Percentiles rank a stretch among this genome's conserved stretches.
phyloP scores from a whole-genome alignment of 2,113 vertebrate species.

The Myotis lucifugus region DNA sequence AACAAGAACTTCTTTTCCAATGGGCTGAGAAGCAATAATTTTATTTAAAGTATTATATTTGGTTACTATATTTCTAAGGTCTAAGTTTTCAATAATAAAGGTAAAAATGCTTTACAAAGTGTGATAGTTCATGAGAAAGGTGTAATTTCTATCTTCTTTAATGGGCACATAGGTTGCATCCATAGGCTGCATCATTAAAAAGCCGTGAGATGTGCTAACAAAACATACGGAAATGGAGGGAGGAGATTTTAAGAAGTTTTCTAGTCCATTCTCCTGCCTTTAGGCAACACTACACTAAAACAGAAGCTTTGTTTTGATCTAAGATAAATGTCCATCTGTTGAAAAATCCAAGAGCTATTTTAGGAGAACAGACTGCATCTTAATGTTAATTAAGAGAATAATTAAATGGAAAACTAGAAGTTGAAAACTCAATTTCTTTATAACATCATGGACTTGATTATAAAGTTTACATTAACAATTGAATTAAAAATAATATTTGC shows the following conservation, averaged over 20 bases:
- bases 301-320: constrained; percentile 71
- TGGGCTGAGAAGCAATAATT: constrained; percentile 37
- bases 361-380: constrained; percentile 43
- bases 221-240: not conserved
- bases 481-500: constrained; percentile 33
- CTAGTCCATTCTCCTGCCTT: constrained; percentile 42
- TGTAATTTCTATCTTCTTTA: not conserved
- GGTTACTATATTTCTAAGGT: not conserved
- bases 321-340: constrained; percentile 71
- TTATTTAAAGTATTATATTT: constrained; percentile 5
- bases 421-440: constrained; percentile 23
- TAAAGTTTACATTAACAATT: constrained; percentile 6
- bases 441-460: constrained; percentile 22
- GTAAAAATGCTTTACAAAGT: not conserved
- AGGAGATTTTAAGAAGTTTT: not conserved
- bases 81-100: constrained; percentile 23
- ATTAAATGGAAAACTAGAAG: constrained; percentile 31
- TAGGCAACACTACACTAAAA: constrained; percentile 54
- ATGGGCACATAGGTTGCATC: not conserved
- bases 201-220: not conserved
- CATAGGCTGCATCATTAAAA: not conserved
- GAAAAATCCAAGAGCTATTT: constrained; percentile 63
- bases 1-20: constrained; percentile 34
- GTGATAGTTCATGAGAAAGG: not conserved
- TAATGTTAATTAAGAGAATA: constrained; percentile 35